Percentiles rank a stretch among this genome's conserved stretches.
Conservation (phyloP, 2,888 invertebrate genomes). For the Hymenopus coronatus region DNA sequence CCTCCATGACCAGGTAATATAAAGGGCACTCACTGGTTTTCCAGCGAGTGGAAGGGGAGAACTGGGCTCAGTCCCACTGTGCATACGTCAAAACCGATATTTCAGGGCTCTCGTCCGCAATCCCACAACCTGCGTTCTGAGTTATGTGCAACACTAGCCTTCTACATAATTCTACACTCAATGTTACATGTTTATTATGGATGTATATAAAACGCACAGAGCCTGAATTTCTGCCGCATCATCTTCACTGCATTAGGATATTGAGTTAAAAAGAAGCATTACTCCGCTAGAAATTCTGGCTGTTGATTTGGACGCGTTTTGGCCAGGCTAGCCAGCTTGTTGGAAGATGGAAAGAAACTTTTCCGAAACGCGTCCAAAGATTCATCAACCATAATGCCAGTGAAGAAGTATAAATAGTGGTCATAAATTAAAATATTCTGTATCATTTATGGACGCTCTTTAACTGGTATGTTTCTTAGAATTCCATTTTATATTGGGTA, state of each 20-base stretch:
- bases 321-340: no score
- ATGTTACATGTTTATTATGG: not conserved
- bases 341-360: no score
- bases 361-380: no score
- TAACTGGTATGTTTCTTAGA: no score
- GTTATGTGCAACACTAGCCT: not conserved
- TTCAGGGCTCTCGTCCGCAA: not conserved
- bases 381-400: no score
- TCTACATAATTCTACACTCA: not conserved
- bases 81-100: not conserved
- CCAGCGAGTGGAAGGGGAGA: not conserved
- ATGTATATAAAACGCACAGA: not conserved
- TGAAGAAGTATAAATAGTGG: no score
- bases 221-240: not conserved
- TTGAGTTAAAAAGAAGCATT: no score
- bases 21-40: not conserved
- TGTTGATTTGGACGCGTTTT: no score
- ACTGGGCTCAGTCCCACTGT: not conserved
- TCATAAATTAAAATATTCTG: no score
- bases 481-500: no score
- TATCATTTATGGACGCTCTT: no score
- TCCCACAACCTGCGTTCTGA: not conserved
- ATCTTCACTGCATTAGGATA: not conserved
- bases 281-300: no score
- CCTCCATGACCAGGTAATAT: conserved; percentile 3